These are phyloP conservation scores for Xestoiulus laeticollis DNA, from an alignment of 2,888 invertebrate species.

Conservation along the genomic window DNA sequence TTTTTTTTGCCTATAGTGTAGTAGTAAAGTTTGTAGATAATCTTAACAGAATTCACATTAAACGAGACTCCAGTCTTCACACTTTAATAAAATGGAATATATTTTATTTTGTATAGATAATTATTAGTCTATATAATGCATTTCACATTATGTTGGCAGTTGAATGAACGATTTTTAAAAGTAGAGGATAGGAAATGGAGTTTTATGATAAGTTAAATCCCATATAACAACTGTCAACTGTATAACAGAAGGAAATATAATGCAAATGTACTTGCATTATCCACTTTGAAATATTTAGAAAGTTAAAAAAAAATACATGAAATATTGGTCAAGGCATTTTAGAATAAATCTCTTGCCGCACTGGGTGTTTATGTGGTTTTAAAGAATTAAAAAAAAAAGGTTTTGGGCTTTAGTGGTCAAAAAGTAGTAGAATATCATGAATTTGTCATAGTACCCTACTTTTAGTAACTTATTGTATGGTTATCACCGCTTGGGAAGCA, in stretches of 20 bases:
- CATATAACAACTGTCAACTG: slow-evolving; percentile 22
- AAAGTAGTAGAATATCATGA: too few relatives aligned
- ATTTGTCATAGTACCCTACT: not conserved
- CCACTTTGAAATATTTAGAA: slow-evolving; percentile 1
- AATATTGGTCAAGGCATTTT: slow-evolving; percentile 20
- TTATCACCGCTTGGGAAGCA: not conserved
- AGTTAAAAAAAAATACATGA: not conserved
- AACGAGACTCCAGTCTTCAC: not conserved
- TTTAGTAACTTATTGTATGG: not conserved
- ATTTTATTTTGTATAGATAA: slow-evolving; percentile 39
- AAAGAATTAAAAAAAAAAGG: not conserved
- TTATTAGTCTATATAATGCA: slow-evolving; percentile 38
- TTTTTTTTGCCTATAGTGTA: not conserved
- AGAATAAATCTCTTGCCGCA: not conserved
- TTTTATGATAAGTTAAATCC: slow-evolving; percentile 36
- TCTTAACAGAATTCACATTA: not conserved
- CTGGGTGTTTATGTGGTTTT: not conserved
- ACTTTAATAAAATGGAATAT: slow-evolving; percentile 32
- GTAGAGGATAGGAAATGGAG: slow-evolving; percentile 15
- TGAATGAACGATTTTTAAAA: slow-evolving; percentile 8
- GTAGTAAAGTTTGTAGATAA: not conserved
- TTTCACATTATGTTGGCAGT: slow-evolving; percentile 40
- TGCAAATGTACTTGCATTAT: not conserved
- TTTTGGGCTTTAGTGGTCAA: too few relatives aligned
- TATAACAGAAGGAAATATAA: not conserved